A percentile compares a stretch with the other conserved stretches of the same genome.
Conservation (phyloP, 2,888 invertebrate genomes). For the Quadroppia sp. region DNA sequence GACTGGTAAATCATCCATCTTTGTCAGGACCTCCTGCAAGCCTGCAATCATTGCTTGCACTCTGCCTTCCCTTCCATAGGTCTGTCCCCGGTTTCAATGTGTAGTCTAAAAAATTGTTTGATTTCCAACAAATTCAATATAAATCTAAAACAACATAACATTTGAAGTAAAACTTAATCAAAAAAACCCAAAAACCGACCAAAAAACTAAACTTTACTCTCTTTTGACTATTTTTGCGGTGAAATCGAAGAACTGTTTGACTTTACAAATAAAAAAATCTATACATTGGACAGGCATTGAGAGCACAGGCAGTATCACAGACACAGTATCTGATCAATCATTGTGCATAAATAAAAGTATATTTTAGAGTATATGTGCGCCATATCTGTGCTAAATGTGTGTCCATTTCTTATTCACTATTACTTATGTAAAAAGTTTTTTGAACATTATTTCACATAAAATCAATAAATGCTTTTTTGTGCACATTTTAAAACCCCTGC, state of each 20-base stretch:
- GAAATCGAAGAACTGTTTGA: not conserved
- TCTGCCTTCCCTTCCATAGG: conserved; percentile 13
- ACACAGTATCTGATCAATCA: conserved; percentile 25
- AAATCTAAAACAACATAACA: conserved; percentile 37
- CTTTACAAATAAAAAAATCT: not conserved
- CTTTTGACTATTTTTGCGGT: conserved; percentile 19
- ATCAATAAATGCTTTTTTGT: conserved; percentile 38
- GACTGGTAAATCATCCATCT: conserved; percentile 32
- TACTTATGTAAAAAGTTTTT: conserved; percentile 8
- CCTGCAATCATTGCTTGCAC: conserved; percentile 15
- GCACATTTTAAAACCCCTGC: conserved; percentile 39
- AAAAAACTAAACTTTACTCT: conserved; percentile 4
- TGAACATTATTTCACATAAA: conserved; percentile 29
- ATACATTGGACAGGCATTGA: conserved; percentile 5
- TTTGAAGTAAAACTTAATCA: conserved; percentile 29
- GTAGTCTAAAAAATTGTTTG: conserved; percentile 16
- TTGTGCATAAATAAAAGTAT: conserved; percentile 34
- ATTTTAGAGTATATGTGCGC: not conserved
- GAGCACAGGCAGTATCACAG: not conserved
- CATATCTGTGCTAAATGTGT: not conserved
- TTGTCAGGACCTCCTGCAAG: conserved; percentile 38
- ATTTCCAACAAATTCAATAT: conserved; percentile 36
- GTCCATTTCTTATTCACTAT: conserved; percentile 32
- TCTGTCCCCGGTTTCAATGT: conserved; percentile 16
- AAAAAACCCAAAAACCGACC: conserved; percentile 13